Evolutionary conservation across 2,888 invertebrate genomes (phyloP).

Genomic region (Chrysodeixis includens): DNA sequence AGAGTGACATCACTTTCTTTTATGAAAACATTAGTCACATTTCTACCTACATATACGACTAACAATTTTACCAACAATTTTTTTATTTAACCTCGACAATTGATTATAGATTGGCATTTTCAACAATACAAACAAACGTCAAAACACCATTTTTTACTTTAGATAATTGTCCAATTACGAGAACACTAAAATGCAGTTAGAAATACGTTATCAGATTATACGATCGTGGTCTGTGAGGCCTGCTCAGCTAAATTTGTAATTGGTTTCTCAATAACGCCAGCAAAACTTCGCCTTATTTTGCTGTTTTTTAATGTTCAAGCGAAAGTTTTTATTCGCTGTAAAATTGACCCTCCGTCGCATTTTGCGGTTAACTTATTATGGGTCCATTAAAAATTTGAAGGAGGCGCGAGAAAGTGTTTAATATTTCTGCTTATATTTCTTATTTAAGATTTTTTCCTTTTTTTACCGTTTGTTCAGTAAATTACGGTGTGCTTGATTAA

Average conservation of each 20-base stretch:
- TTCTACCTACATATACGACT: too few species aligned
- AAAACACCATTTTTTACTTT: background rate
- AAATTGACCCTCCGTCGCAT: constrained; percentile 24
- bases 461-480: background rate
- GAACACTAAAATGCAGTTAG: constrained; percentile 35
- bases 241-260: constrained; percentile 68
- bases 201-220: constrained; percentile 47
- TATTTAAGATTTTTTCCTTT: background rate
- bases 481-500: background rate
- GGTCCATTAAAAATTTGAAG: constrained; percentile 10
- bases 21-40: too few species aligned
- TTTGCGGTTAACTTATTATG: constrained; percentile 31
- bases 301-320: constrained; percentile 43
- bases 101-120: background rate
- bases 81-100: background rate
- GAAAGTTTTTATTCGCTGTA: constrained; percentile 40
- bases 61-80: too few species aligned
- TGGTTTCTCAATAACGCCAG: constrained; percentile 64
- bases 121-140: background rate
- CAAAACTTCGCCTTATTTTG: constrained; percentile 50
- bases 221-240: constrained; percentile 25
- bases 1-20: too few species aligned
- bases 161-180: constrained; percentile 29
- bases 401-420: constrained; percentile 1
- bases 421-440: background rate